Conservation (phyloP, 2,888 invertebrate species). For the Cephus sareptanus region DNA sequence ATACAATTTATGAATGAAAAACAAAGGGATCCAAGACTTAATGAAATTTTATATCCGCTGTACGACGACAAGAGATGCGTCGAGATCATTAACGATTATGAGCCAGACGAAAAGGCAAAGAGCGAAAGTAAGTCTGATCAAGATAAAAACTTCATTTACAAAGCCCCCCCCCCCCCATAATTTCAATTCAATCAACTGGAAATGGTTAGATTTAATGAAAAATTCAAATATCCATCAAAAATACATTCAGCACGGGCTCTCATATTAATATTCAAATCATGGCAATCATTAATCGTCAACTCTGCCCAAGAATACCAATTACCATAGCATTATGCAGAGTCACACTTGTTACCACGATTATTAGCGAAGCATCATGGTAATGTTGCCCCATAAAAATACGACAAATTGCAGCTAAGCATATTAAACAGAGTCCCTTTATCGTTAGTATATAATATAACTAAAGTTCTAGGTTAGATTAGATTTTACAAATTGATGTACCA, state of each 20-base stretch:
- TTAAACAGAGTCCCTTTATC: not conserved
- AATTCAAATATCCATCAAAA: not conserved
- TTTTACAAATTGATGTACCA: not conserved
- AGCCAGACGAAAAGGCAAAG: conserved; percentile 67
- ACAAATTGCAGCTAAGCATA: not conserved
- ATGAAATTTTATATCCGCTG: conserved; percentile 77
- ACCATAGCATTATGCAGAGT: not conserved
- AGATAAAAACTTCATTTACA: not conserved
- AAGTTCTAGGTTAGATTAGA: no score
- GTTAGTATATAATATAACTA: no score
- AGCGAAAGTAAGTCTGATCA: conserved; percentile 62
- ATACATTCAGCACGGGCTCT: not conserved
- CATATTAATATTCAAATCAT: not conserved
- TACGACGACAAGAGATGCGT: conserved; percentile 72
- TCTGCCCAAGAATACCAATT: not conserved
- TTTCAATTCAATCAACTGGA: not conserved
- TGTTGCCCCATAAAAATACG: not conserved
- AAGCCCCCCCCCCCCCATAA: not conserved
- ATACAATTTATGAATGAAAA: conserved; percentile 74
- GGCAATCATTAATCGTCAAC: not conserved
- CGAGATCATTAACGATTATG: conserved; percentile 73
- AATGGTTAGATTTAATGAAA: not conserved
- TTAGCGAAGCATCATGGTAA: not conserved
- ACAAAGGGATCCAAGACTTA: conserved; percentile 76
- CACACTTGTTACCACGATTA: not conserved